These are phyloP conservation scores for Chunga burmeisteri DNA, from an alignment of 2,113 vertebrate species.

Conservation along the genomic window DNA sequence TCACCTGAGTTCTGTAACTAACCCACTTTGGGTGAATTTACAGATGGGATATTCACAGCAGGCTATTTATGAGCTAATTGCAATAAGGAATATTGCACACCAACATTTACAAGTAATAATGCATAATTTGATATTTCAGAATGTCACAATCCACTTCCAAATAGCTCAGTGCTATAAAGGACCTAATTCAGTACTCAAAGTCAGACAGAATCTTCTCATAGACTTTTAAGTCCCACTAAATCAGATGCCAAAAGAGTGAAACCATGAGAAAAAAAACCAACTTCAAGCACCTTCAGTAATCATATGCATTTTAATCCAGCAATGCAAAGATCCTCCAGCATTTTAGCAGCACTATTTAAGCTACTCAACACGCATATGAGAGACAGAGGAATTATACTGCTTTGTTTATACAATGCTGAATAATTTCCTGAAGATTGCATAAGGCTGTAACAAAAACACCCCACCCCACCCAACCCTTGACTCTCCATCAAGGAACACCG, in stretches of 20 bases:
- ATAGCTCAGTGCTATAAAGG: background rate
- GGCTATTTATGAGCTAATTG: background rate
- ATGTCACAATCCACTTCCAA: background rate
- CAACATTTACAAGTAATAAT: background rate
- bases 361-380: background rate
- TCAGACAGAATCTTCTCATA: background rate
- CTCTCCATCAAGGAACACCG: background rate
- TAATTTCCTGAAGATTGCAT: background rate
- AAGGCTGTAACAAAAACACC: background rate
- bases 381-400: background rate
- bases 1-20: background rate
- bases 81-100: background rate
- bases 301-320: background rate
- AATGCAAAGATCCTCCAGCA: background rate
- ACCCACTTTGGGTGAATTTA: background rate
- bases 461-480: background rate
- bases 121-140: background rate
- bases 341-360: background rate
- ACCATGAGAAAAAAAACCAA: background rate
- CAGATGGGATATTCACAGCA: background rate
- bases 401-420: background rate
- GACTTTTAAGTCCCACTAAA: background rate
- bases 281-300: background rate
- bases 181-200: background rate
- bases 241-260: background rate